Evolutionary conservation across 2,797 vertebrate species (phyloP).

Genomic region (Sebastiscus albofasciatus): DNA sequence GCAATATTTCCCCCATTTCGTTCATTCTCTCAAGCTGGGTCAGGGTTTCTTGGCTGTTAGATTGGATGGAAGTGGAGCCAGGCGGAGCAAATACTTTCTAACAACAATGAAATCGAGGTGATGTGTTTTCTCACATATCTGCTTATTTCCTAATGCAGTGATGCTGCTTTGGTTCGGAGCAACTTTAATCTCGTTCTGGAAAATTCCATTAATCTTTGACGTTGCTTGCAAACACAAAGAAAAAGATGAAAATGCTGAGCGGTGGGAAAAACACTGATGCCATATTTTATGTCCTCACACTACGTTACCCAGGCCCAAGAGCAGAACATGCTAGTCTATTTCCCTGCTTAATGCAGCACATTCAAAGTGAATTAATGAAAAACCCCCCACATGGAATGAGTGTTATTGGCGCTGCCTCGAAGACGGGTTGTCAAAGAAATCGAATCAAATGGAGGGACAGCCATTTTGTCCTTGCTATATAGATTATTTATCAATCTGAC

Average conservation of each 20-base stretch:
- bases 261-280: constrained; percentile 60
- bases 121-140: constrained; percentile 74
- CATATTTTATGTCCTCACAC: constrained; percentile 73
- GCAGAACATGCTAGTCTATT: constrained; percentile 63
- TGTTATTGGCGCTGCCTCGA: constrained; percentile 54
- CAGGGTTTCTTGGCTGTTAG: constrained; percentile 53
- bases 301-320: constrained; percentile 46
- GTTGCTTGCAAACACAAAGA: constrained; percentile 68
- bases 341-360: constrained; percentile 72
- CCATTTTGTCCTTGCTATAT: constrained; percentile 79
- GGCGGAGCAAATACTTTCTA: constrained; percentile 68
- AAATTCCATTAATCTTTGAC: constrained; percentile 78
- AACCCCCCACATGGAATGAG: constrained; percentile 24
- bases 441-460: constrained; percentile 74
- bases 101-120: constrained; percentile 73
- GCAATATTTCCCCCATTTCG: constrained; percentile 54
- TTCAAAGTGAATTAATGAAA: constrained; percentile 71
- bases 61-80: constrained; percentile 65
- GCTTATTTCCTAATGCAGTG: constrained; percentile 70
- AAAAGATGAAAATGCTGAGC: constrained; percentile 73
- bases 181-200: constrained; percentile 77
- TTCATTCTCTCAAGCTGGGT: constrained; percentile 59
- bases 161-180: constrained; percentile 61
- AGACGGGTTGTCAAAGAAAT: constrained; percentile 73
- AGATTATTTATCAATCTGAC: constrained; percentile 83